Conservation (phyloP, 2,888 invertebrate genomes). For the Ferrisia virgata region DNA sequence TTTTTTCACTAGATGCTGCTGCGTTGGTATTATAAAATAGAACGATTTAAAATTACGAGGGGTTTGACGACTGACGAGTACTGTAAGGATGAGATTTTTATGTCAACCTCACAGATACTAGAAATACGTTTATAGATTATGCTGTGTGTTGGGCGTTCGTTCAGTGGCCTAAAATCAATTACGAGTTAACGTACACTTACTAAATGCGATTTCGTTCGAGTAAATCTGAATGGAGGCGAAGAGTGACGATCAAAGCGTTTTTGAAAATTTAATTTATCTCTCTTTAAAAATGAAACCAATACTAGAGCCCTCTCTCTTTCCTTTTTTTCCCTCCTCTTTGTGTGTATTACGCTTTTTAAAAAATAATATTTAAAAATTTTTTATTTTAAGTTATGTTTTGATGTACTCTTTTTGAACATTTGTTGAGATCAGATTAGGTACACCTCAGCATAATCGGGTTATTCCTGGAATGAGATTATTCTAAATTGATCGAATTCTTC, state of each 20-base stretch:
- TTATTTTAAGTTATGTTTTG: neutral
- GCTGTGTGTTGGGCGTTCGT: neutral
- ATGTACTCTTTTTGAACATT: too few relatives aligned
- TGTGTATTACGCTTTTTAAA: neutral
- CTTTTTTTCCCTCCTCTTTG: neutral
- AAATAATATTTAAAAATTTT: slow-evolving; percentile 14
- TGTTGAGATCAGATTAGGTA: too few relatives aligned
- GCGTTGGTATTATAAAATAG: neutral
- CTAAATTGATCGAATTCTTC: neutral
- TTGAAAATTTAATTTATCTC: slow-evolving; percentile 14
- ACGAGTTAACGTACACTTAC: neutral
- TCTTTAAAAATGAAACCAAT: neutral
- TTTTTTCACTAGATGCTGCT: neutral
- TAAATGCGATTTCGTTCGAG: slow-evolving; percentile 22
- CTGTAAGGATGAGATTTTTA: neutral
- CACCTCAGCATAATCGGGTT: neutral
- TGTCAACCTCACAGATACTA: neutral
- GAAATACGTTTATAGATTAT: too few relatives aligned
- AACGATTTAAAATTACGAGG: neutral
- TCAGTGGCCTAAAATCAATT: slow-evolving; percentile 16
- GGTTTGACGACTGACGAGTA: slow-evolving; percentile 14
- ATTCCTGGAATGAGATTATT: neutral
- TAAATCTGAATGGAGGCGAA: slow-evolving; percentile 5
- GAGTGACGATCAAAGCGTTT: slow-evolving; percentile 18
- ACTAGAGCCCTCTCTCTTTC: neutral